A percentile compares a stretch with the other conserved stretches of the same genome.
Conservation (phyloP, 2,888 invertebrate species). For the Troglohyphantes excavatus region DNA sequence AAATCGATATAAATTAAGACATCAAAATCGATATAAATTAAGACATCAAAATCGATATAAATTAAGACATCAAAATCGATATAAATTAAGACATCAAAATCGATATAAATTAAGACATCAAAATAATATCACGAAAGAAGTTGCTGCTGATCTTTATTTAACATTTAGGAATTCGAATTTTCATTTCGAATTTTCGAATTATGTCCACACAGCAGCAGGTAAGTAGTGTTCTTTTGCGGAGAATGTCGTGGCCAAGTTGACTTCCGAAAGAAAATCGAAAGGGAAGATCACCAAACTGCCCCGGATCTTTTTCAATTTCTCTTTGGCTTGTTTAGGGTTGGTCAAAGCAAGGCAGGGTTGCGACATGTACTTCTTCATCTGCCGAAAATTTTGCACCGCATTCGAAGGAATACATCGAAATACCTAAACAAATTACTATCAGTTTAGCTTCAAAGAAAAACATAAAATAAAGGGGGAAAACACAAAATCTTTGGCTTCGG, state of each 20-base stretch:
- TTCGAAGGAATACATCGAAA: conserved; percentile 96
- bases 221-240: conserved; percentile 95
- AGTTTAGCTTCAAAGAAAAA: no score
- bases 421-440: conserved; percentile 85
- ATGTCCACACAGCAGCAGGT: conserved; percentile 97
- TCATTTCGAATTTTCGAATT: conserved; percentile 81
- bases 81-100: no score
- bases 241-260: conserved; percentile 91
- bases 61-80: no score
- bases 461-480: no score
- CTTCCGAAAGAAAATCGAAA: conserved; percentile 91
- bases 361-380: conserved; percentile 89
- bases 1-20: no score
- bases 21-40: no score
- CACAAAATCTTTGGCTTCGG: no score
- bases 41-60: no score
- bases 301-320: conserved; percentile 87
- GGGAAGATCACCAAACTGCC: conserved; percentile 95
- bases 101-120: no score
- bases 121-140: no score
- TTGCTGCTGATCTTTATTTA: no score
- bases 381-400: conserved; percentile 89
- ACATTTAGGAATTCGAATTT: no score
- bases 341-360: conserved; percentile 88
- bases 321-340: conserved; percentile 87